These are phyloP conservation scores for Dryobotodes eremita DNA, from an alignment of 2,888 invertebrate species.

Conservation along the genomic window DNA sequence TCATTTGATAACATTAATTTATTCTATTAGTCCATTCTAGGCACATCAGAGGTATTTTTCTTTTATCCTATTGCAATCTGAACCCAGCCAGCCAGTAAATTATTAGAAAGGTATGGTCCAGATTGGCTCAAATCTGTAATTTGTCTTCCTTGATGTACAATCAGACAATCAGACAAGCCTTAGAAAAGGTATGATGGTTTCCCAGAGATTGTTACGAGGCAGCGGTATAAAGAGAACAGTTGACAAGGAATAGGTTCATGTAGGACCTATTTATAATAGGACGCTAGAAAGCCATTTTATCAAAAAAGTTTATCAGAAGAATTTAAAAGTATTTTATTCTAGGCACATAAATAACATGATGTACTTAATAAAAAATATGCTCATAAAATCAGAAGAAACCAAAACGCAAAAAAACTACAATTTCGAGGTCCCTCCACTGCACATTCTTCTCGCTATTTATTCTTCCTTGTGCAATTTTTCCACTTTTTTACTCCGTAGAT, in stretches of 20 bases:
- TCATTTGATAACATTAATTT: neutral
- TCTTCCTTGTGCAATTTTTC: constrained; percentile 4
- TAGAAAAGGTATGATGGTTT: constrained; percentile 19
- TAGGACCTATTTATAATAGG: neutral
- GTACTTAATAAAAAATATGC: neutral
- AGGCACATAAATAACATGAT: neutral
- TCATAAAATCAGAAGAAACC: neutral
- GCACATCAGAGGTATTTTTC: constrained; percentile 1
- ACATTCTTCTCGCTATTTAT: constrained; percentile 1
- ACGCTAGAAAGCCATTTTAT: neutral
- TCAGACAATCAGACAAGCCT: constrained; percentile 49
- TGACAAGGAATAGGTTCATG: neutral
- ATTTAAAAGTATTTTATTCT: neutral
- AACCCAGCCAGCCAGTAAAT: constrained; percentile 32
- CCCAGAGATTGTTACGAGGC: constrained; percentile 22
- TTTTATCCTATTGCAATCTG: constrained; percentile 23
- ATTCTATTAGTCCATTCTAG: neutral
- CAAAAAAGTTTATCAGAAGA: too few relatives aligned
- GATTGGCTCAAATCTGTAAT: constrained; percentile 40
- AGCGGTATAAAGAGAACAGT: constrained; percentile 19
- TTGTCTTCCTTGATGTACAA: constrained; percentile 41
- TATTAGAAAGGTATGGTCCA: constrained; percentile 5
- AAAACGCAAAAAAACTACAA: neutral
- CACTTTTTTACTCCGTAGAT: constrained; percentile 29
- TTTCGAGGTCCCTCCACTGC: neutral